A percentile compares a stretch with the other conserved stretches of the same genome.
Evolutionary conservation across 2,113 vertebrate species (phyloP).

Genomic region (Ceratotherium simum): DNA sequence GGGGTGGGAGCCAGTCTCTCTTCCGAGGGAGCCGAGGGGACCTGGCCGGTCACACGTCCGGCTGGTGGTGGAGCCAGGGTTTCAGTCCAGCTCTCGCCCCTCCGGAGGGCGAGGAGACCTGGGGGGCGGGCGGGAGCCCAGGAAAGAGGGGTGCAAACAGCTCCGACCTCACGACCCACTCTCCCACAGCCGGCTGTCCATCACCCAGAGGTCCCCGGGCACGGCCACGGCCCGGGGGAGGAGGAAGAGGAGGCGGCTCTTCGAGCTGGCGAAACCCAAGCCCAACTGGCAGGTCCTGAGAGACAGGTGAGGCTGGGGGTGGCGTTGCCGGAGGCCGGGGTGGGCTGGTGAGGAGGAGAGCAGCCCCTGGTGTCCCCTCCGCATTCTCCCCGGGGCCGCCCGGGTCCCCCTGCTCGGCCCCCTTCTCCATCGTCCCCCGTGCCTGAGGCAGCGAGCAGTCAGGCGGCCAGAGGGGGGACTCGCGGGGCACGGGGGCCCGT

Average conservation of each 20-base stretch:
- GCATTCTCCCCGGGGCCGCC: too few species aligned
- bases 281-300: slow-evolving; percentile 50
- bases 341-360: not conserved
- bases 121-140: fast-evolving
- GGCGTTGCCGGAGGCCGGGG: fast-evolving
- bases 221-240: fast-evolving
- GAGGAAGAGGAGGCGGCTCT: not conserved
- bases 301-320: slow-evolving; percentile 63
- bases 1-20: too few species aligned
- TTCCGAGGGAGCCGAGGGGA: too few species aligned
- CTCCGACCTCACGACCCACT: not conserved
- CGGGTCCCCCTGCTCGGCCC: not conserved
- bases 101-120: fast-evolving
- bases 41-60: not conserved
- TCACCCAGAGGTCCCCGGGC: not conserved
- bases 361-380: not conserved
- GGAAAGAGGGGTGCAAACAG: not conserved
- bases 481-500: not conserved
- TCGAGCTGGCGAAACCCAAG: slow-evolving; percentile 73
- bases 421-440: too few species aligned
- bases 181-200: slow-evolving; percentile 39
- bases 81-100: too few species aligned
- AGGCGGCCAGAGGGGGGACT: not conserved
- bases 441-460: not conserved
- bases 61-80: not conserved